Evolutionary conservation across 2,888 invertebrate genomes (phyloP).

Genomic region (Drosophila fungiperda): DNA sequence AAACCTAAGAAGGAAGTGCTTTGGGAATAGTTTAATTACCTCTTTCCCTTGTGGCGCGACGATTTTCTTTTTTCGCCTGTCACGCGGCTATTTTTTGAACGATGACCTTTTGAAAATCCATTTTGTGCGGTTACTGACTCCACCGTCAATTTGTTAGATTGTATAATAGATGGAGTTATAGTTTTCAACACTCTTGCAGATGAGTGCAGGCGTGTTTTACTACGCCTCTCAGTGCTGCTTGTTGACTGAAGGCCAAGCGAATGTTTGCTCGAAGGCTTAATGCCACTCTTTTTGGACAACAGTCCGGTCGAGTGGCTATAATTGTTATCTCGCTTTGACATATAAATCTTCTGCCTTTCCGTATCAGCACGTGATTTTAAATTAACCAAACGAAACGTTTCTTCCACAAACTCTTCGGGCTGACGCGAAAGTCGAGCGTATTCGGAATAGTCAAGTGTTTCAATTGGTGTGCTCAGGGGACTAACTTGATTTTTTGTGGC

Average conservation of each 20-base stretch:
- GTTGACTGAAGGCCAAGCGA: slow-evolving; percentile 92
- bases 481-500: slow-evolving; percentile 27
- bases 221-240: slow-evolving; percentile 86
- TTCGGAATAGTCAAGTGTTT: slow-evolving; percentile 92
- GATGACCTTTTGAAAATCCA: slow-evolving; percentile 49
- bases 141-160: slow-evolving; percentile 75
- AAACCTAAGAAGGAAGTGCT: background rate
- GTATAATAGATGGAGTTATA: slow-evolving; percentile 87
- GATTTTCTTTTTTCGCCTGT: slow-evolving; percentile 55
- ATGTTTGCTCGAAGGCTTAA: slow-evolving; percentile 94
- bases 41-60: slow-evolving; percentile 71
- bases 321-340: slow-evolving; percentile 87
- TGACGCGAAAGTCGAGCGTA: slow-evolving; percentile 94
- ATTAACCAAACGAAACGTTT: slow-evolving; percentile 93
- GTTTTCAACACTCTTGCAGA: slow-evolving; percentile 91
- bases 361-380: slow-evolving; percentile 86
- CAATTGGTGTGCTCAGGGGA: slow-evolving; percentile 51
- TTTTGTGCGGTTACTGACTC: slow-evolving; percentile 42
- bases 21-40: slow-evolving; percentile 44
- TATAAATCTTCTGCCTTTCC: slow-evolving; percentile 79
- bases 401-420: slow-evolving; percentile 93
- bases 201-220: slow-evolving; percentile 87
- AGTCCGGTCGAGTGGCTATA: slow-evolving; percentile 92
- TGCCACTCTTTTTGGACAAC: slow-evolving; percentile 92
- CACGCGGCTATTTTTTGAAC: slow-evolving; percentile 52